phyloP scores from a whole-genome alignment of 2,888 invertebrate genomes.

The Lottia scabra region DNA sequence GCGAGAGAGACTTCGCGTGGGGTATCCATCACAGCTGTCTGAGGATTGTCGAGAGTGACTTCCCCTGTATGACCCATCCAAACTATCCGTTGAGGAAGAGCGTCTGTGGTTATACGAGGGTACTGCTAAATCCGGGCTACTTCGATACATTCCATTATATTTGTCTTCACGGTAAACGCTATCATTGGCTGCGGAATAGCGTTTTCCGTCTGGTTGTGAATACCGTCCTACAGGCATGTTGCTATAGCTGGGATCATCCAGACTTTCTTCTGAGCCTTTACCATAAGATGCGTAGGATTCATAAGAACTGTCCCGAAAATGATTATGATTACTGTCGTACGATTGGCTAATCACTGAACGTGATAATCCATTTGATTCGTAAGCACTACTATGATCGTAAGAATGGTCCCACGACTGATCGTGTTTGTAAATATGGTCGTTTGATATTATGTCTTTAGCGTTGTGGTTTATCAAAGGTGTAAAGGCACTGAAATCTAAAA shows the following conservation, averaged over 20 bases:
- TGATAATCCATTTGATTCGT: slow-evolving; percentile 35
- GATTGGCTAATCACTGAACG: slow-evolving; percentile 20
- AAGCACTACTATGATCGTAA: slow-evolving; percentile 41
- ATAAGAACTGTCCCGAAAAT: slow-evolving; percentile 54
- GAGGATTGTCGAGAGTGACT: slow-evolving; percentile 60
- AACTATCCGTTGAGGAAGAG: slow-evolving; percentile 59
- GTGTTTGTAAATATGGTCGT: slow-evolving; percentile 38
- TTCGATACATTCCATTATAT: slow-evolving; percentile 45
- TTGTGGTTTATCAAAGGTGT: slow-evolving; percentile 59
- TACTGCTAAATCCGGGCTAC: slow-evolving; percentile 48
- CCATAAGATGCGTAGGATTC: slow-evolving; percentile 58
- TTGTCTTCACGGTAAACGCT: slow-evolving; percentile 34
- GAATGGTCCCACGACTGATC: slow-evolving; percentile 43
- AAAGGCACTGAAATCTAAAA: slow-evolving; percentile 64
- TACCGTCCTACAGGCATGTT: slow-evolving; percentile 55
- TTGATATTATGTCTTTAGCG: slow-evolving; percentile 46
- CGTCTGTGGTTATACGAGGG: slow-evolving; percentile 45
- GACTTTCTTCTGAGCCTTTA: slow-evolving; percentile 49
- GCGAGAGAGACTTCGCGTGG: slow-evolving; percentile 37
- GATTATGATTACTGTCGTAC: slow-evolving; percentile 25
- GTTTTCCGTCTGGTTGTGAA: slow-evolving; percentile 17
- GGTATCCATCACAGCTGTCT: slow-evolving; percentile 45
- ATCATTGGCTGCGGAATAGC: slow-evolving; percentile 18
- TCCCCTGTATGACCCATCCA: slow-evolving; percentile 46
- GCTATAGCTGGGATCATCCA: slow-evolving; percentile 45